phyloP scores from a whole-genome alignment of 2,797 vertebrate species.

The Crenichthys baileyi region DNA sequence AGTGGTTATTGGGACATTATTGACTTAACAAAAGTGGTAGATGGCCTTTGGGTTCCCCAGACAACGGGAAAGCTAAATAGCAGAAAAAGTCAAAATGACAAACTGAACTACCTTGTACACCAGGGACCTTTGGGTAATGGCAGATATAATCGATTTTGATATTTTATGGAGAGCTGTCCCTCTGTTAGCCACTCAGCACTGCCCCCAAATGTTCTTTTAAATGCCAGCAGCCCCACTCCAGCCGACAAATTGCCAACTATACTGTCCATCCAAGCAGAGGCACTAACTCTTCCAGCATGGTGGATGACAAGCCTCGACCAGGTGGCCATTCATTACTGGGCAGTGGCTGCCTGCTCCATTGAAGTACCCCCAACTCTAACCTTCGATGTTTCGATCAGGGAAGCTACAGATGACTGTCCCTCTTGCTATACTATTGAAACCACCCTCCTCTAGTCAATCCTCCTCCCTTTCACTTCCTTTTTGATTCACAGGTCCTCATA shows the following conservation, averaged over 20 bases:
- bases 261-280: conserved; percentile 34
- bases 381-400: conserved; percentile 60
- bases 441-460: background rate
- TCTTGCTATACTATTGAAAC: conserved; percentile 1
- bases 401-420: conserved; percentile 31
- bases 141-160: conserved; percentile 31
- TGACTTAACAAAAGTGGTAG: conserved; percentile 10
- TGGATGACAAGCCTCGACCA: conserved; percentile 42
- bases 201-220: conserved; percentile 52
- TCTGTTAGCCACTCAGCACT: conserved; percentile 4
- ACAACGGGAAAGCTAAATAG: conserved; percentile 4
- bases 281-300: conserved; percentile 46
- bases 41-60: background rate
- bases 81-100: conserved; percentile 18
- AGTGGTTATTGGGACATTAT: conserved; percentile 1
- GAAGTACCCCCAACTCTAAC: background rate
- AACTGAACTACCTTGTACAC: conserved; percentile 19
- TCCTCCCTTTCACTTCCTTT: background rate
- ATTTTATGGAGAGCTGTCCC: conserved; percentile 32
- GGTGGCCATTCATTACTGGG: conserved; percentile 41
- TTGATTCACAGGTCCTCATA: conserved; percentile 61
- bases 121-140: conserved; percentile 12
- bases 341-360: conserved; percentile 17
- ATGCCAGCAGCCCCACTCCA: conserved; percentile 17
- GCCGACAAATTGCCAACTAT: conserved; percentile 40